Conservation (phyloP, 2,888 invertebrate genomes). For the Drosophila diplacantha region DNA sequence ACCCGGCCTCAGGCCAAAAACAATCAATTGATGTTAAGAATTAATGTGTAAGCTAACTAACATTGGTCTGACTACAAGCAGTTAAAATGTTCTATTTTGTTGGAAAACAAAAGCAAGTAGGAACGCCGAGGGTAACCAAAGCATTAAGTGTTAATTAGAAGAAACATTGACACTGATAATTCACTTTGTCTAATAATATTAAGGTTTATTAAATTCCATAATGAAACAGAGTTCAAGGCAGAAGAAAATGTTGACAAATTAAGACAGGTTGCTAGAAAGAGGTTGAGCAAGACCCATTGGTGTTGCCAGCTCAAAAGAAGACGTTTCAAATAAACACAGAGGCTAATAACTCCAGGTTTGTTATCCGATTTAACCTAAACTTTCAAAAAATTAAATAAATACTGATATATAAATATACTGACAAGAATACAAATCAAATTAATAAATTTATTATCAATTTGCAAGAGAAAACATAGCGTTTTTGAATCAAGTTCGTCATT, state of each 20-base stretch:
- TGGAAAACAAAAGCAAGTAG: background rate
- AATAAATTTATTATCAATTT: background rate
- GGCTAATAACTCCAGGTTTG: too few relatives aligned
- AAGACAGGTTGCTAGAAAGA: background rate
- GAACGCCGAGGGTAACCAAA: background rate
- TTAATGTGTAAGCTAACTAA: background rate
- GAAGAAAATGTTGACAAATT: background rate
- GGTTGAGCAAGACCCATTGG: background rate
- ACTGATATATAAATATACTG: too few relatives aligned
- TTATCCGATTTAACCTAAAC: too few relatives aligned
- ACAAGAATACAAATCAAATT: background rate
- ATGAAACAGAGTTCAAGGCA: background rate
- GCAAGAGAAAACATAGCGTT: background rate
- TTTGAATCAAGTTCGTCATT: background rate
- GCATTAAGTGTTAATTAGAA: background rate
- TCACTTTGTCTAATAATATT: background rate
- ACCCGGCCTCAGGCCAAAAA: constrained; percentile 16
- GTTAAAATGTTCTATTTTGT: background rate
- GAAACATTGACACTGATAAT: background rate
- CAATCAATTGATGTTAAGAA: constrained; percentile 20
- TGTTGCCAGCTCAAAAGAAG: too few relatives aligned
- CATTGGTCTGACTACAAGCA: background rate
- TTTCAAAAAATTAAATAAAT: background rate
- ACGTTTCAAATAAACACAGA: too few relatives aligned
- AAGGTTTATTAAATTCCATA: background rate